Percentiles rank a stretch among this genome's conserved stretches.
These are phyloP conservation scores for Ylistrum balloti DNA, from an alignment of 1,140 invertebrate species.

Conservation along the genomic window DNA sequence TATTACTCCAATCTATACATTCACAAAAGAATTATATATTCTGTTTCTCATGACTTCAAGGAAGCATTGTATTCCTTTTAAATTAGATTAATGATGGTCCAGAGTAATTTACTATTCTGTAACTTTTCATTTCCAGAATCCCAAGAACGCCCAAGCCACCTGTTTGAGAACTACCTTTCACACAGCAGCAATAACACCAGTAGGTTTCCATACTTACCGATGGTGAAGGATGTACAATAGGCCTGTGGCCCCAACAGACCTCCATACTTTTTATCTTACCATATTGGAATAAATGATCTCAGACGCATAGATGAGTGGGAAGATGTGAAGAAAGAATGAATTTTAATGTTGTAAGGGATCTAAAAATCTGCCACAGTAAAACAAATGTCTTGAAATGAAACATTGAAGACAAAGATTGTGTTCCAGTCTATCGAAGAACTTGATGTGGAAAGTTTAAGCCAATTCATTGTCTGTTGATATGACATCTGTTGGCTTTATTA, in stretches of 20 bases:
- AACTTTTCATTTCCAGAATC: conserved; percentile 51
- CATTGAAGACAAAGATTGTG: background rate
- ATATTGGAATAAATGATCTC: conserved; percentile 12
- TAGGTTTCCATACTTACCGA: conserved; percentile 43
- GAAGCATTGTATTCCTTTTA: too few species aligned
- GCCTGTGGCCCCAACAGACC: too few species aligned
- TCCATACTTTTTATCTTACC: background rate
- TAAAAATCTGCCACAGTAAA: background rate
- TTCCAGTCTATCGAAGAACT: background rate
- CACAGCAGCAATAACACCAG: conserved; percentile 48
- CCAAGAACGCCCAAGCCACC: conserved; percentile 49
- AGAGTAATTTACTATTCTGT: background rate
- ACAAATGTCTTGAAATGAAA: background rate
- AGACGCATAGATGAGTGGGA: conserved; percentile 4
- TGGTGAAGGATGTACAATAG: too few species aligned
- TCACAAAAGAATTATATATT: too few species aligned
- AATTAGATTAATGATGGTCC: too few species aligned
- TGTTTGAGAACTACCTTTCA: conserved; percentile 61
- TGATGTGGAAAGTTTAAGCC: background rate
- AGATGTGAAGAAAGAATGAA: conserved; percentile 28
- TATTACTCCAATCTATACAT: too few species aligned
- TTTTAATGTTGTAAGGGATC: background rate
- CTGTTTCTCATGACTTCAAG: too few species aligned
- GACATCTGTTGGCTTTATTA: background rate
- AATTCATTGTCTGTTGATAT: background rate